phyloP scores from a whole-genome alignment of 1,140 invertebrate genomes.

The Brachionus plicatilis region DNA sequence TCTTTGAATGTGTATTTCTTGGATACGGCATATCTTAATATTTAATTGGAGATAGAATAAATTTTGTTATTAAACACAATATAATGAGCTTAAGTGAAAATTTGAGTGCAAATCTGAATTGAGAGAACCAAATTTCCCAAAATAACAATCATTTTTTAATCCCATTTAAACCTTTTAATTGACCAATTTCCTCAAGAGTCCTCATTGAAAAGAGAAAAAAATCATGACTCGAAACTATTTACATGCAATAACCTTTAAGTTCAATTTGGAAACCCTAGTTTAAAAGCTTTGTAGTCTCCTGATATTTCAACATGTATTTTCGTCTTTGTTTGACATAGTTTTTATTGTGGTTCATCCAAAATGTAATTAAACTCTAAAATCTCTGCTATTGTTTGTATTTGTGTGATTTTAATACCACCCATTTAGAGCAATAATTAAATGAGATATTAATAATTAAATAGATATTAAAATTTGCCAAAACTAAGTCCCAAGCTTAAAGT shows the following conservation, averaged over 20 bases:
- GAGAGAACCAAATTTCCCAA: background rate
- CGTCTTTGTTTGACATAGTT: constrained; percentile 8
- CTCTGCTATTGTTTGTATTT: constrained; percentile 15
- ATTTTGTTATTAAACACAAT: background rate
- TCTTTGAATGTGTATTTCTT: background rate
- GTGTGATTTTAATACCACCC: background rate
- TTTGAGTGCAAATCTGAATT: background rate
- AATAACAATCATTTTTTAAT: background rate
- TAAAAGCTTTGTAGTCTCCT: constrained; percentile 1
- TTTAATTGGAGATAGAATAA: background rate
- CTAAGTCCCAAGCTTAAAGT: constrained; percentile 1
- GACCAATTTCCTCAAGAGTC: background rate
- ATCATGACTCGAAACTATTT: constrained; percentile 16
- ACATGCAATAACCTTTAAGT: constrained; percentile 15
- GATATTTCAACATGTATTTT: constrained; percentile 23
- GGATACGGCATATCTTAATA: background rate
- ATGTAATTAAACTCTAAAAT: background rate
- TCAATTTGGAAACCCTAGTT: background rate
- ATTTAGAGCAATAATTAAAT: background rate
- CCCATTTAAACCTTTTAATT: background rate
- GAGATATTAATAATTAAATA: background rate
- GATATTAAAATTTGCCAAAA: background rate
- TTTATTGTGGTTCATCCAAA: background rate
- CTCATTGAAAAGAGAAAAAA: background rate
- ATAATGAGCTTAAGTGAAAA: background rate